A percentile compares a stretch with the other conserved stretches of the same genome.
phyloP scores from a whole-genome alignment of 2,888 invertebrate genomes.

The Cantharis rufa region DNA sequence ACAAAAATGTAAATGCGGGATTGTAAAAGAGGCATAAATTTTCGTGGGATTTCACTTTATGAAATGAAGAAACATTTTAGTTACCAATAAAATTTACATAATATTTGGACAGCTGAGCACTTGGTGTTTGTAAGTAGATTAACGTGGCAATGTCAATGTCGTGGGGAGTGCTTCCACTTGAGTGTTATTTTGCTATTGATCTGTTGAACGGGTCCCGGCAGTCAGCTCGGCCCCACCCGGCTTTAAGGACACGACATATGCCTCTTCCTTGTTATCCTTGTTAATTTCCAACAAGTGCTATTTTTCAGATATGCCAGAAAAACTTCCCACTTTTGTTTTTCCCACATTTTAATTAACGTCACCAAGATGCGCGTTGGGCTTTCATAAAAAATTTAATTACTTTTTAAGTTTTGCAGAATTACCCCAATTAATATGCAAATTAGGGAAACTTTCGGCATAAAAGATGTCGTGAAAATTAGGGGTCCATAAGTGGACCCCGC shows the following conservation, averaged over 20 bases:
- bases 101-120: conserved; percentile 5
- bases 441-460: not conserved
- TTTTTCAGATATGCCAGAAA: not conserved
- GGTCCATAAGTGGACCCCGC: not conserved
- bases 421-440: conserved; percentile 1
- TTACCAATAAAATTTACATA: not conserved
- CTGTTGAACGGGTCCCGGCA: conserved; percentile 33
- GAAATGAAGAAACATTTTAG: not conserved
- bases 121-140: not conserved
- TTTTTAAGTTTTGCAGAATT: not conserved
- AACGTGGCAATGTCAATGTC: conserved; percentile 20
- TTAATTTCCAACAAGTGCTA: not conserved
- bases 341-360: not conserved
- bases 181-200: conserved; percentile 31
- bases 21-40: not conserved
- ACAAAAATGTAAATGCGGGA: not conserved
- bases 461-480: not conserved
- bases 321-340: not conserved
- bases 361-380: not conserved
- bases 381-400: not conserved
- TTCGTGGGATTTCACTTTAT: not conserved
- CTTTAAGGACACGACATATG: conserved; percentile 22
- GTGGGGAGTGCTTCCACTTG: conserved; percentile 10
- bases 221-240: conserved; percentile 35
- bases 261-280: conserved; percentile 8